These are phyloP conservation scores for Brachionus koreanus DNA, from an alignment of 1,140 invertebrate genomes.

Conservation along the genomic window DNA sequence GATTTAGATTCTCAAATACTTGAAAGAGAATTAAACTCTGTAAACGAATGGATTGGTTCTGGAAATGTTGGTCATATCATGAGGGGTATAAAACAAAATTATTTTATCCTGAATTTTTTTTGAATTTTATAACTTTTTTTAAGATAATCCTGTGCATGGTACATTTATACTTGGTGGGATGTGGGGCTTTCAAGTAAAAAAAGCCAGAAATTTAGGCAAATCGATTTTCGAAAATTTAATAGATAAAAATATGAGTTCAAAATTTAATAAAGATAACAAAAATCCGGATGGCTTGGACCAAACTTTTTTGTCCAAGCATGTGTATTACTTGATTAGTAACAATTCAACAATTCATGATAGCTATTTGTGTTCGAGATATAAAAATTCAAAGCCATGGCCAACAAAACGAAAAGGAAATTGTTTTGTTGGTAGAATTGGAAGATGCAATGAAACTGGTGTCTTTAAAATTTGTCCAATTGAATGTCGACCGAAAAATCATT, in stretches of 20 bases:
- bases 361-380: not conserved
- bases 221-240: not conserved
- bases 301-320: not conserved
- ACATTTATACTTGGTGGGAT: constrained; percentile 9
- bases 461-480: not conserved
- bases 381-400: not conserved
- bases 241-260: not conserved
- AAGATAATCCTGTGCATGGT: not conserved
- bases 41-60: not conserved
- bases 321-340: not conserved
- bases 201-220: not conserved
- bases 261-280: not conserved
- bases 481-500: constrained; percentile 9
- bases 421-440: not conserved
- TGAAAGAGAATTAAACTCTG: not conserved
- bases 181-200: not conserved
- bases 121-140: not conserved
- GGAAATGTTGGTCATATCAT: not conserved
- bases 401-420: not conserved
- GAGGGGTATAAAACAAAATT: not conserved
- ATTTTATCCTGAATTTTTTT: too few relatives aligned
- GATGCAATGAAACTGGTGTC: not conserved
- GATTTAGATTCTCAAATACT: not conserved
- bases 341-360: constrained; percentile 4
- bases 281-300: not conserved